These are phyloP conservation scores for Anarhynchus alexandrinus DNA, from an alignment of 2,113 vertebrate species.

Conservation along the genomic window DNA sequence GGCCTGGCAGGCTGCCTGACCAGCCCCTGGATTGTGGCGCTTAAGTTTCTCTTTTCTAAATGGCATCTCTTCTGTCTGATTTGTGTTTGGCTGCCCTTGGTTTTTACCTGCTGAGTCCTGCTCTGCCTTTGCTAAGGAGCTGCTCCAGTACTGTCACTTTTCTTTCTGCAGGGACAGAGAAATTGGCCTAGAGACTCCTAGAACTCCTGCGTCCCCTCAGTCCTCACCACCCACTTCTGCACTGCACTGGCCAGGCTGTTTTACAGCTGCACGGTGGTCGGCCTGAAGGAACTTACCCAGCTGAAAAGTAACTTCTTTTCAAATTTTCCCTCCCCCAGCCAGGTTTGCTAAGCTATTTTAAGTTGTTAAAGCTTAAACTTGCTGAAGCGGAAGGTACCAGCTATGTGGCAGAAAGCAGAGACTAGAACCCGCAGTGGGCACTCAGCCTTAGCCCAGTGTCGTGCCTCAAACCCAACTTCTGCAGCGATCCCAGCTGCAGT, in stretches of 20 bases:
- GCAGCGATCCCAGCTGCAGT: fast-evolving
- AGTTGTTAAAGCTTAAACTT: background rate
- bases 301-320: background rate
- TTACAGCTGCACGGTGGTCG: too few relatives aligned
- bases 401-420: background rate
- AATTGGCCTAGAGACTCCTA: too few relatives aligned
- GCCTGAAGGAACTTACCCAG: background rate
- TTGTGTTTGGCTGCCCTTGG: background rate
- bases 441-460: background rate
- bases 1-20: background rate
- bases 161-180: background rate
- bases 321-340: background rate
- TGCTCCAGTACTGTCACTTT: background rate
- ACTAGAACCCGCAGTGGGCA: fast-evolving
- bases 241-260: background rate
- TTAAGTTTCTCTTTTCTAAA: background rate
- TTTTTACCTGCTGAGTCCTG: background rate
- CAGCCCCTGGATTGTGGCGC: background rate
- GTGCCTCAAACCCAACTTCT: background rate
- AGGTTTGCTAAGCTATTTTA: background rate
- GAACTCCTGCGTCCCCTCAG: background rate
- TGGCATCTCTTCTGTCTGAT: background rate
- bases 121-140: background rate
- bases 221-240: background rate
- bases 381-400: background rate